Evolutionary conservation across 2,113 vertebrate genomes (phyloP), one percentile per base, ranked within the genome.

Genomic region (Xerus inauris): DNA sequence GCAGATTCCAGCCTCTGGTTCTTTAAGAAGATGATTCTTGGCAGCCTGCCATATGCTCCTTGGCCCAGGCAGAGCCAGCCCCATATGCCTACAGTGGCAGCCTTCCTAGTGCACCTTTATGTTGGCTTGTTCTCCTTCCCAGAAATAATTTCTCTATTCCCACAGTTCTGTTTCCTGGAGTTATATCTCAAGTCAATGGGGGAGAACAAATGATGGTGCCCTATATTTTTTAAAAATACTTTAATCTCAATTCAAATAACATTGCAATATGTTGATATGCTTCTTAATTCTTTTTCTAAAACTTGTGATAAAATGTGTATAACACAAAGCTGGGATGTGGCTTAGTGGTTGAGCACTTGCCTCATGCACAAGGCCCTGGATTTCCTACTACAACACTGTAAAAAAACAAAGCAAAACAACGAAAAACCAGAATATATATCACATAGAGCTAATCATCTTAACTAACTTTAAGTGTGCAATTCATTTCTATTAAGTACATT

Each of bases 21-120:
- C 19, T 38, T 19, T 2, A 14, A 10, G 19, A 80, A n/a, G 59
- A 82, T 40, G 28, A 5, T 71, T 45, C 32, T 81, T 24, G 49
- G 89, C 11, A 76, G n/a, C 28, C 57, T 67, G 22, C 28, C 32
- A 8, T 3, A 28, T 40, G 81, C 45, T 64, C 79, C 62, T 87
- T 19, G 12, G 85, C 82, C 12, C 38, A 54, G 28, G 69, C 24
- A 69, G 35, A 92, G 77, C 17, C 9, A 26, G 59, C 11, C 2
- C 20, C 51, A 54, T 64, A 5, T 7, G 11, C 0, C 3, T 2
- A 12, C 1, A 0, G 2, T 5, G n/a, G 92, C 19, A 7, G 3
- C 12, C 0, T 62, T 40, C 54, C 40, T 93, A 22, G 45, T 0
- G 40, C 1, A 49, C 35, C 22, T 59, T 45, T 19, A 26, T 28